phyloP scores from a whole-genome alignment of 2,888 invertebrate genomes.

The Mayetiola destructor region DNA sequence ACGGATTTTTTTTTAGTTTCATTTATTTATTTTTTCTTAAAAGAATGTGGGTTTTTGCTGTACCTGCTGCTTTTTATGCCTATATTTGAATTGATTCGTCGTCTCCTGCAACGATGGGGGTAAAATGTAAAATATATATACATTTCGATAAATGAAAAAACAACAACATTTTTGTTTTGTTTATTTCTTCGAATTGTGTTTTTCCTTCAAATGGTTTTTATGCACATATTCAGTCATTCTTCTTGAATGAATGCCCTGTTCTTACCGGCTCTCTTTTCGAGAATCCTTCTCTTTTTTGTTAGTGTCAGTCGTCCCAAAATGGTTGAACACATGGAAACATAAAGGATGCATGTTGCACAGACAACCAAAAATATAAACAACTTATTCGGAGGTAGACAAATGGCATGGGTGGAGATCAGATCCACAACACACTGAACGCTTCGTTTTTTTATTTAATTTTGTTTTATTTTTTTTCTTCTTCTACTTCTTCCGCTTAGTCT shows the following conservation, averaged over 20 bases:
- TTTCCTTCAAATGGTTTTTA: neutral
- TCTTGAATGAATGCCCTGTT: too few relatives aligned
- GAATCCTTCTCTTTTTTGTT: neutral
- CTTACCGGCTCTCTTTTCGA: neutral
- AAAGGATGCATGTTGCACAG: too few relatives aligned
- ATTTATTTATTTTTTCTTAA: too few relatives aligned
- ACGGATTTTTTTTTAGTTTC: too few relatives aligned
- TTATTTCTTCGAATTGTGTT: neutral
- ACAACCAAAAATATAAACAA: too few relatives aligned
- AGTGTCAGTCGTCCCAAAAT: neutral
- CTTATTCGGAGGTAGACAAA: too few relatives aligned
- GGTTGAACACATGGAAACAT: too few relatives aligned
- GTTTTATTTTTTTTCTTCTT: neutral
- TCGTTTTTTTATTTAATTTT: neutral
- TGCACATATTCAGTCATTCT: too few relatives aligned
- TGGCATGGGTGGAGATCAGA: neutral
- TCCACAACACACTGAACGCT: too few relatives aligned
- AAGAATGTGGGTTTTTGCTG: too few relatives aligned
- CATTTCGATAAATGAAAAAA: too few relatives aligned
- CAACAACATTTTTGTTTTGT: neutral
- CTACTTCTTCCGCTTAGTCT: neutral
- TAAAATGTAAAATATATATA: neutral
- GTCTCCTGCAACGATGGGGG: neutral
- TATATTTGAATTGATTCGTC: neutral
- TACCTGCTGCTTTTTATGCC: neutral